Percentiles rank a stretch among this genome's conserved stretches.
phyloP scores from a whole-genome alignment of 2,888 invertebrate genomes.

The Cryptocephalus primarius region DNA sequence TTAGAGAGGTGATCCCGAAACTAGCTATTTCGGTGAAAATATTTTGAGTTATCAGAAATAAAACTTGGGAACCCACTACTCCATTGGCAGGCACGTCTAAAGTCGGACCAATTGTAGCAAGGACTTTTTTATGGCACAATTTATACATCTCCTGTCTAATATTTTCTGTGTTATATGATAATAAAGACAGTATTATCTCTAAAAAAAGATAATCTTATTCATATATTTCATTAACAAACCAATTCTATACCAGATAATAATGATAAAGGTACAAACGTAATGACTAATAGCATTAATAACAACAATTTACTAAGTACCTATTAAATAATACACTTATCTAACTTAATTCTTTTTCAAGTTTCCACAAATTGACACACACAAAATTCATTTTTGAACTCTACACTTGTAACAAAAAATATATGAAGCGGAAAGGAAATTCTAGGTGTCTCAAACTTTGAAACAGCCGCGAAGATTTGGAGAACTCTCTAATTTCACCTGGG shows the following conservation, averaged over 20 bases:
- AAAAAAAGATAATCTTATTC: conserved; percentile 7
- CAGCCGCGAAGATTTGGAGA: too few species aligned
- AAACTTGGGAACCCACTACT: conserved; percentile 40
- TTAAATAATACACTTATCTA: neutral
- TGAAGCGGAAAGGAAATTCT: too few species aligned
- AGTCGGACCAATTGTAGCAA: conserved; percentile 44
- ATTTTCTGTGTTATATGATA: conserved; percentile 46
- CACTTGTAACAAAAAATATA: neutral
- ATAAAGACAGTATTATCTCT: conserved; percentile 41
- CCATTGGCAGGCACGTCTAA: conserved; percentile 20
- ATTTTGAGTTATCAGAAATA: conserved; percentile 45
- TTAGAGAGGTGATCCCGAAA: conserved; percentile 45
- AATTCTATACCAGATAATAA: too few species aligned
- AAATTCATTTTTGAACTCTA: too few species aligned
- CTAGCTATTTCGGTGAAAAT: conserved; percentile 53
- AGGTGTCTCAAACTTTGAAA: too few species aligned
- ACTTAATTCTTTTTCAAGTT: too few species aligned
- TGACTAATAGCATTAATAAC: too few species aligned
- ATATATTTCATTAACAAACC: neutral
- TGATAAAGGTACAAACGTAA: too few species aligned
- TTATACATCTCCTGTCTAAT: conserved; percentile 45
- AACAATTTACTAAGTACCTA: too few species aligned
- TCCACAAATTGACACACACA: too few species aligned
- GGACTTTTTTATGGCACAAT: conserved; percentile 43
- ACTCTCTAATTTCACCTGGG: too few species aligned